A percentile compares a stretch with the other conserved stretches of the same genome.
phyloP scores from a whole-genome alignment of 2,888 invertebrate genomes.

The Podabrus alpinus region DNA sequence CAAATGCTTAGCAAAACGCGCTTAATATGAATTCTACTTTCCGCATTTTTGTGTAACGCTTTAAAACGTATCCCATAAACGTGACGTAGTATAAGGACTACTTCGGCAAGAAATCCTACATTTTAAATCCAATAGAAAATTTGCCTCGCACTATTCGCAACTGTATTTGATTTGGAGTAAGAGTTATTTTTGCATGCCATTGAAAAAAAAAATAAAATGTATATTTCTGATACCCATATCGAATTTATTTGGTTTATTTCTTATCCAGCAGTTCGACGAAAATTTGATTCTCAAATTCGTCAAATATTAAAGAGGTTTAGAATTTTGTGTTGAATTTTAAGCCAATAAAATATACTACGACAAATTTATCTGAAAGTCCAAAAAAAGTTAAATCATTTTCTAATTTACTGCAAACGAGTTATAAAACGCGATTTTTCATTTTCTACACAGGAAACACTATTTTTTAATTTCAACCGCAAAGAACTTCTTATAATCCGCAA shows the following conservation, averaged over 20 bases:
- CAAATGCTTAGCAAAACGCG: neutral
- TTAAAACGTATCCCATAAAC: conserved; percentile 14
- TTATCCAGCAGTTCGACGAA: conserved; percentile 10
- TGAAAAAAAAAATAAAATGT: conserved; percentile 19
- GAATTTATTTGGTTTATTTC: conserved; percentile 24
- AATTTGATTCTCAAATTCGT: conserved; percentile 15
- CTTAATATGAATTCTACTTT: neutral
- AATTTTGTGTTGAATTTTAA: conserved; percentile 5
- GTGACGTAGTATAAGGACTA: conserved; percentile 11
- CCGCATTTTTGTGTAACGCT: neutral
- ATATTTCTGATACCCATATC: conserved; percentile 21
- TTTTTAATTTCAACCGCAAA: neutral
- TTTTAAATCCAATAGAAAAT: conserved; percentile 14
- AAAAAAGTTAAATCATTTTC: neutral
- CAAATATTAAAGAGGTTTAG: conserved; percentile 13
- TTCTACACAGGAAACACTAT: neutral
- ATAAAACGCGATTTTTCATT: neutral
- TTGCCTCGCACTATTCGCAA: conserved; percentile 8
- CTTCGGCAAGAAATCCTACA: conserved; percentile 7
- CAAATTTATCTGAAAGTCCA: neutral
- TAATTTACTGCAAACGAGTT: neutral
- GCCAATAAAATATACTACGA: neutral
- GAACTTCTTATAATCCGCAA: neutral
- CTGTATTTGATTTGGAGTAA: conserved; percentile 10
- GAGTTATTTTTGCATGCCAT: conserved; percentile 12